Evolutionary conservation across 1,140 invertebrate genomes (phyloP).

Genomic region (Drosophila nigromelanica): DNA sequence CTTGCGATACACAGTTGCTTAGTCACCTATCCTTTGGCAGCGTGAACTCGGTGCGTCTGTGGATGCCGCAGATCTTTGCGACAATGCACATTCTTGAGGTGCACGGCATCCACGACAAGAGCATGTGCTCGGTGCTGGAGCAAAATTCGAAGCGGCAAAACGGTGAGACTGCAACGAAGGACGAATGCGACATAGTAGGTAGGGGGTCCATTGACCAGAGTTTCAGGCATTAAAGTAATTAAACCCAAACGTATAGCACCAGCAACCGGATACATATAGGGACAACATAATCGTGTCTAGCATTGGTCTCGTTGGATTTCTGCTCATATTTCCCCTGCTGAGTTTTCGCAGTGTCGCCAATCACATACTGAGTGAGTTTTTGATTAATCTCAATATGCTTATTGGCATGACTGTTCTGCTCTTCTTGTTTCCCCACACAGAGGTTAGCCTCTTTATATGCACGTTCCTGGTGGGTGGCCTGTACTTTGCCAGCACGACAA

Average conservation of each 20-base stretch:
- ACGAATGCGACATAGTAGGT: conserved; percentile 69
- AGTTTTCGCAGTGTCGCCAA: conserved; percentile 33
- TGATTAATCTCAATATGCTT: neutral
- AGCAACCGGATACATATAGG: conserved; percentile 38
- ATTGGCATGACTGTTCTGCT: neutral
- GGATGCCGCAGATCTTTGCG: conserved; percentile 86
- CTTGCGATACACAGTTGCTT: too few species aligned
- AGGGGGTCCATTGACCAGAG: conserved; percentile 39
- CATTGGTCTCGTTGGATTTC: conserved; percentile 52
- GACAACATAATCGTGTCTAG: conserved; percentile 63
- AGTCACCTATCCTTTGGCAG: conserved; percentile 9
- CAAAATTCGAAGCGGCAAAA: conserved; percentile 24
- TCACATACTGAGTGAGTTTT: conserved; percentile 63
- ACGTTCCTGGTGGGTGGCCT: conserved; percentile 57
- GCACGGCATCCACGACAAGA: conserved; percentile 84
- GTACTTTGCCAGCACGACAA: conserved; percentile 41
- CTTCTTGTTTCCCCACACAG: conserved; percentile 19
- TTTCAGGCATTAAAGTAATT: conserved; percentile 61
- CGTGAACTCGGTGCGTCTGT: conserved; percentile 76
- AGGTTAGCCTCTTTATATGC: conserved; percentile 55
- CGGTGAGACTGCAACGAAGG: neutral
- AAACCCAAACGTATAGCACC: conserved; percentile 32
- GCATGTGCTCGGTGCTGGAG: conserved; percentile 77
- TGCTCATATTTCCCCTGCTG: conserved; percentile 58
- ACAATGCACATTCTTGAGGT: conserved; percentile 83